A percentile compares a stretch with the other conserved stretches of the same genome.
Conservation (phyloP, 2,888 invertebrate genomes). For the Tachina lurida region DNA sequence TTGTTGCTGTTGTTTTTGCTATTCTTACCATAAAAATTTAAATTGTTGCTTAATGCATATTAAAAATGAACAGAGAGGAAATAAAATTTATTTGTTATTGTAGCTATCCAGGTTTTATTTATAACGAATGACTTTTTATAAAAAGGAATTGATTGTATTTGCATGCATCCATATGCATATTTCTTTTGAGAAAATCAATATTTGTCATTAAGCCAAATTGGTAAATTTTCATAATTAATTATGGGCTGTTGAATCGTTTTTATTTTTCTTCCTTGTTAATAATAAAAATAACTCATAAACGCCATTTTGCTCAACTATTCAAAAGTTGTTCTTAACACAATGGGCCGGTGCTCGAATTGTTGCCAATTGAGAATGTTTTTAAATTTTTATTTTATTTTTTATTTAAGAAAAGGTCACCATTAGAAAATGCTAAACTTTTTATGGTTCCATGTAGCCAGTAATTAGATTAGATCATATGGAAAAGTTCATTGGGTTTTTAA, state of each 20-base stretch:
- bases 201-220: constrained; percentile 40
- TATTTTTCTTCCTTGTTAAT: constrained; percentile 52
- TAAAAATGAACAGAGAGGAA: constrained; percentile 54
- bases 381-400: too few relatives aligned
- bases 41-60: constrained; percentile 60
- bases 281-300: neutral
- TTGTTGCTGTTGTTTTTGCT: constrained; percentile 17
- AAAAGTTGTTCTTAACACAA: neutral
- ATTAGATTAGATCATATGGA: too few relatives aligned
- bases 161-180: neutral
- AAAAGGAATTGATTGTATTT: too few relatives aligned
- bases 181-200: neutral
- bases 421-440: too few relatives aligned
- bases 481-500: too few relatives aligned
- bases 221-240: constrained; percentile 50
- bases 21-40: constrained; percentile 42
- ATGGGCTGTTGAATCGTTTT: constrained; percentile 38
- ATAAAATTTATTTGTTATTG: constrained; percentile 40
- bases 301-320: neutral
- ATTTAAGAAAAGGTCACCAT: too few relatives aligned
- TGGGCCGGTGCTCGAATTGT: too few relatives aligned
- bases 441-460: too few relatives aligned
- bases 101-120: neutral
- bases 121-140: neutral
- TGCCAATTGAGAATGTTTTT: too few relatives aligned